A percentile compares a stretch with the other conserved stretches of the same genome.
Evolutionary conservation across 2,888 invertebrate species (phyloP).

Genomic region (Drosophila suboccidentalis): DNA sequence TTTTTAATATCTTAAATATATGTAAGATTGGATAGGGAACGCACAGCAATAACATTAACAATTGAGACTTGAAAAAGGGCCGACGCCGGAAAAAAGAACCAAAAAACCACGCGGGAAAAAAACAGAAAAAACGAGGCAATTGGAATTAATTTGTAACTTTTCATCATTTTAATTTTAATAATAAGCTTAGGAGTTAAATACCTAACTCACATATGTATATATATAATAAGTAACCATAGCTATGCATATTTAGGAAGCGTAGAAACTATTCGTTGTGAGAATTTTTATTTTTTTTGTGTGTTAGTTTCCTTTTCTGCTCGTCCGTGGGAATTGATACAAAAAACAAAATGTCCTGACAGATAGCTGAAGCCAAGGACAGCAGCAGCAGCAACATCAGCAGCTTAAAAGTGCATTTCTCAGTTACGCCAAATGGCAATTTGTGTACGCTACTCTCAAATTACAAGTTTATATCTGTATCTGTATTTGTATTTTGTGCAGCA

Average conservation of each 20-base stretch:
- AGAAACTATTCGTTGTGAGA: conserved; percentile 1
- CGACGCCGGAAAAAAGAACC: too few relatives aligned
- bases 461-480: conserved; percentile 58
- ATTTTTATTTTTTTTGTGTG: background rate
- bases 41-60: too few relatives aligned
- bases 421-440: conserved; percentile 75
- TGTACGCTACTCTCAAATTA: conserved; percentile 73
- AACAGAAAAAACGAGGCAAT: too few relatives aligned
- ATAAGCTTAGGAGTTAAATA: too few relatives aligned
- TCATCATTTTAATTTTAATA: too few relatives aligned
- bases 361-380: conserved; percentile 53
- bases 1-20: background rate
- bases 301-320: background rate
- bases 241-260: too few relatives aligned
- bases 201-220: too few relatives aligned
- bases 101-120: too few relatives aligned
- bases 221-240: background rate
- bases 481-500: conserved; percentile 46
- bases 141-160: too few relatives aligned
- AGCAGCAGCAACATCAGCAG: conserved; percentile 40
- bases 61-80: too few relatives aligned
- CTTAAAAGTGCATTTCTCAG: conserved; percentile 81
- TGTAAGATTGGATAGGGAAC: too few relatives aligned
- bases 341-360: conserved; percentile 62
- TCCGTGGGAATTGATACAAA: conserved; percentile 43